phyloP scores from a whole-genome alignment of 2,113 vertebrate species.

The Rafetus swinhoei region DNA sequence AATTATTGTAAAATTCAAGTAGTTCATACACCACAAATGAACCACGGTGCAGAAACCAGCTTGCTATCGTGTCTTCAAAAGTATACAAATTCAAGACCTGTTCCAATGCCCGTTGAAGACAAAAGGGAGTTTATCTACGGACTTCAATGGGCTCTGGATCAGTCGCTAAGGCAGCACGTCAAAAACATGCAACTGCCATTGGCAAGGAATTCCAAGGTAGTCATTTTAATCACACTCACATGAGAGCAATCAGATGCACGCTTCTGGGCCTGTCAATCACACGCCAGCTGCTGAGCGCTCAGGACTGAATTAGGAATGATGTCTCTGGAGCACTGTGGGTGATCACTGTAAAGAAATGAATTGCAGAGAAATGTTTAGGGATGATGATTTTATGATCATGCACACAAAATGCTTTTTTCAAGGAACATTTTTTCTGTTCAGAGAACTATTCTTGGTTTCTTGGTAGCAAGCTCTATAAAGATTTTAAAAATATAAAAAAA shows the following conservation, averaged over 20 bases:
- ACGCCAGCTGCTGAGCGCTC: background rate
- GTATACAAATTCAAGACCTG: background rate
- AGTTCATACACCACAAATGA: background rate
- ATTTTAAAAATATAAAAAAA: background rate
- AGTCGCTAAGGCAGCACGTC: background rate
- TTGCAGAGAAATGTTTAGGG: background rate
- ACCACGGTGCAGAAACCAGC: background rate
- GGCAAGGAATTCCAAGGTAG: conserved; percentile 22
- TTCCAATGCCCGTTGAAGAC: background rate
- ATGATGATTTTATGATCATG: background rate
- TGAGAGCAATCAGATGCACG: conserved; percentile 36
- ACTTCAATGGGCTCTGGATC: background rate
- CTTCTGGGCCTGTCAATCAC: conserved; percentile 17
- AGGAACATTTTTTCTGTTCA: background rate
- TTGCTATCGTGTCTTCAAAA: background rate
- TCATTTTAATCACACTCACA: conserved; percentile 66
- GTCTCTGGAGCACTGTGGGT: background rate
- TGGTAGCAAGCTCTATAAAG: background rate
- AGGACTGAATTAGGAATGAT: background rate
- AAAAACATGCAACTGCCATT: background rate
- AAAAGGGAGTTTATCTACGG: background rate
- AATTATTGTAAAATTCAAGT: background rate
- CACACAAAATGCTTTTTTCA: background rate
- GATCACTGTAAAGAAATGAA: conserved; percentile 14
- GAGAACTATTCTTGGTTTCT: background rate